phyloP scores from a whole-genome alignment of 2,888 invertebrate genomes.

The Fragum fragum region DNA sequence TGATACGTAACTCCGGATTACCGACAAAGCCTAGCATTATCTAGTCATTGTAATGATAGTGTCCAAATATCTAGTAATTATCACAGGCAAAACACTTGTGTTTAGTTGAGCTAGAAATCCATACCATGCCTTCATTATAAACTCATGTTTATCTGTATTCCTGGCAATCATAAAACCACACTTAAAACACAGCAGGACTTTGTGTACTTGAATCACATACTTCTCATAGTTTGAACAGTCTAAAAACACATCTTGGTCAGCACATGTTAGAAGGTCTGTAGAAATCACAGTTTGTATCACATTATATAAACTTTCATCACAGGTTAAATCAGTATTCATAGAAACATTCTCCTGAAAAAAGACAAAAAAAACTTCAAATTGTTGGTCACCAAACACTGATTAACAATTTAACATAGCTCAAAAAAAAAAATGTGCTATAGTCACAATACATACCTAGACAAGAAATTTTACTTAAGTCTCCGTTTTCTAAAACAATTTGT shows the following conservation, averaged over 20 bases:
- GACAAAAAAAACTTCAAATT: no score
- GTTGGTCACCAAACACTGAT: no score
- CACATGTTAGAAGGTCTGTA: background rate
- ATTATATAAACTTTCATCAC: conserved; percentile 8
- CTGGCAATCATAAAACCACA: background rate
- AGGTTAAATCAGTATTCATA: background rate
- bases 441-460: no score
- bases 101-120: background rate
- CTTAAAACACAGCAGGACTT: background rate
- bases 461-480: no score
- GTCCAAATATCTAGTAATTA: no score
- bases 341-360: background rate
- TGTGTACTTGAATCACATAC: background rate
- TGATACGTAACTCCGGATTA: no score
- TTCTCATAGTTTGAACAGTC: conserved; percentile 13
- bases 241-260: background rate
- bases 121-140: background rate
- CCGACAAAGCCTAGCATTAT: no score
- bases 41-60: no score
- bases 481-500: no score
- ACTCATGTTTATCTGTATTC: background rate
- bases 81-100: background rate
- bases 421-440: no score
- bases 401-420: no score
- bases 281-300: background rate